Percentiles rank a stretch among this genome's conserved stretches.
These are phyloP conservation scores for Tipula confusa DNA, from an alignment of 2,888 invertebrate genomes.

Conservation along the genomic window DNA sequence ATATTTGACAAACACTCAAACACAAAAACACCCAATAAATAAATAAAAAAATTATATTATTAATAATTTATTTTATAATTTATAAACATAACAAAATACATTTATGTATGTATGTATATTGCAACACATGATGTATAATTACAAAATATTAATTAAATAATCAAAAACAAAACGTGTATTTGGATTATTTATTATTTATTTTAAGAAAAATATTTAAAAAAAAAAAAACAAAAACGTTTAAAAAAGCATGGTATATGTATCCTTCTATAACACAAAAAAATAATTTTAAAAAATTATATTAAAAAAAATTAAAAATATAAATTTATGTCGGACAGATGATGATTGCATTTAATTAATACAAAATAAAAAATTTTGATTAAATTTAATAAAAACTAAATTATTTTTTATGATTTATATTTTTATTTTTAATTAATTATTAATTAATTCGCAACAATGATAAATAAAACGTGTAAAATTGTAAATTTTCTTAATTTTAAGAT, in stretches of 20 bases:
- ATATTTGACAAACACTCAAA: not conserved
- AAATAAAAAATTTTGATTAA: not conserved
- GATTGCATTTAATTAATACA: not conserved
- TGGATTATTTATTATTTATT: not conserved
- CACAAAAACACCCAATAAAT: not conserved
- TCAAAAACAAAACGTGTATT: not conserved
- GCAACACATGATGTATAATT: not conserved
- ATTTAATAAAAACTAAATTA: not conserved
- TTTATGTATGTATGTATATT: not conserved
- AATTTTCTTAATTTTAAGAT: constrained; percentile 9
- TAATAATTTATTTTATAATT: not conserved
- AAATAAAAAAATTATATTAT: not conserved
- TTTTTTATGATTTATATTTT: not conserved
- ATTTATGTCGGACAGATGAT: not conserved
- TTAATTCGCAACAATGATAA: not conserved
- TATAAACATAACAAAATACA: not conserved
- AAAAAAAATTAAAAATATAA: not conserved
- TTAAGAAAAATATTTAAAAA: not conserved
- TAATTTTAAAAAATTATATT: not conserved
- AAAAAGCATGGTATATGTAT: constrained; percentile 21
- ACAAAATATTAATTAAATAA: not conserved
- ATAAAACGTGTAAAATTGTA: not conserved
- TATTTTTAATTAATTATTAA: not conserved
- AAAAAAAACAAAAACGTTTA: not conserved
- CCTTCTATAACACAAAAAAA: constrained; percentile 21